Percentiles rank a stretch among this genome's conserved stretches.
These are phyloP conservation scores for Calidris pygmaea DNA, from an alignment of 2,113 vertebrate genomes.

Conservation along the genomic window DNA sequence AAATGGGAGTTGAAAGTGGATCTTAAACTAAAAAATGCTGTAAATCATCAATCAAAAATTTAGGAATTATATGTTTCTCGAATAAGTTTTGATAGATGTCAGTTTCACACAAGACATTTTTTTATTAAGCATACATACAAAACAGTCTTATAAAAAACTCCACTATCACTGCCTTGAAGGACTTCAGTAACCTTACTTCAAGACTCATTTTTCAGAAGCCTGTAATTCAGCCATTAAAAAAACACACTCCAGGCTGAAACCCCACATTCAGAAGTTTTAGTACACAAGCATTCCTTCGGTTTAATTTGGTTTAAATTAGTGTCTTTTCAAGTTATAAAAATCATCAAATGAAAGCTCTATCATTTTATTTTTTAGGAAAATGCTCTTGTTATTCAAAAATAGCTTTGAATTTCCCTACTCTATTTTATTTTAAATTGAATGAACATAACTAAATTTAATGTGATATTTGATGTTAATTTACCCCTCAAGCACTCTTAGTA, in stretches of 20 bases:
- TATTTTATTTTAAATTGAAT: not conserved
- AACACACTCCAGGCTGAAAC: not conserved
- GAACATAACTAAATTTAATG: not conserved
- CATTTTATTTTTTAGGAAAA: not conserved
- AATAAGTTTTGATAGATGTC: not conserved
- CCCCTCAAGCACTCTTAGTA: not conserved
- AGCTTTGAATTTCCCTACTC: not conserved
- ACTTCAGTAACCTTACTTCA: not conserved
- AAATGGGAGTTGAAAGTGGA: not conserved
- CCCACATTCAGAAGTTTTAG: not conserved
- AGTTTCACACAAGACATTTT: not conserved
- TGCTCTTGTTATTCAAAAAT: not conserved
- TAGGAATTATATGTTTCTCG: not conserved
- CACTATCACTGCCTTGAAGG: not conserved
- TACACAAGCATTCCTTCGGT: not conserved
- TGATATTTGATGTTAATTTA: not conserved
- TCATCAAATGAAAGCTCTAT: not conserved
- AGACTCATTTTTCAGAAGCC: not conserved
- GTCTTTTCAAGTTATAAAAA: slow-evolving; percentile 10
- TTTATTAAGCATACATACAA: not conserved
- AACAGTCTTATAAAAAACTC: not conserved
- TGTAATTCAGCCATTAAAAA: not conserved
- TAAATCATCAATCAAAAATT: not conserved
- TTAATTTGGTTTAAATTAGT: slow-evolving; percentile 28
- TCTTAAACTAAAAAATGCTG: not conserved